Evolutionary conservation across 2,888 invertebrate genomes (phyloP), one percentile per base, ranked within the genome.

Genomic region (Agonopterix arenella): DNA sequence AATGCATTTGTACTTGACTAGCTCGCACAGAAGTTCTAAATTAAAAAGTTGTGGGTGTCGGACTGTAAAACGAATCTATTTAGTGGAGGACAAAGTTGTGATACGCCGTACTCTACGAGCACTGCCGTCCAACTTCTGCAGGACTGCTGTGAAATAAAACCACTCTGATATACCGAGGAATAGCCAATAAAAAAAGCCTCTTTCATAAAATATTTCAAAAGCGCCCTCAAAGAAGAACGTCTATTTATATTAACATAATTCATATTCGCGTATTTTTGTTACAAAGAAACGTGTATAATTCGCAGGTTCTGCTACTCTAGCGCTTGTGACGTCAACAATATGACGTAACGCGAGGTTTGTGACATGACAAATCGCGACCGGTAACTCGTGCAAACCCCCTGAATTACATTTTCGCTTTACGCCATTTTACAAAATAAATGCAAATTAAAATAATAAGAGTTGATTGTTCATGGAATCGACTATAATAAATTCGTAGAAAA

Each of bases 401-500:
- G 7, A 28, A 28, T 28, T 1, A 28, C 5, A 28, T 28, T 28
- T 28, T 28, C 28, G 28, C 1, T 28, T 28, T 28, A 28, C 28
- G 28, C 28, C 28, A 7, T 28, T 28, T 28, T 4, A 28, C 28
- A 28, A 4, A 28, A 28, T 28, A 28, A 28, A 28, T 28, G 4
- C 2, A 4, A 18, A 4, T 18, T 18, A 28, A 28, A 28, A 28
- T 18, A 18, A 2, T 16, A 16, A 16, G 2, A 18, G 18, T 18
- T 18, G 18, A 18, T 5, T 28, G 4, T 28, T 28, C 28, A 28
- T 28, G 7, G 28, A 28, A 28, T 73, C 61, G 68, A 74, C 71
- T 74, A 68, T 73, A 71, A 62, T 63, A 68, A 73, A 78, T 76
- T 76, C 7, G 28, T 5, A 28, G 28, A 28, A 28, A 28, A 72